Percentiles rank a stretch among this genome's conserved stretches.
These are phyloP conservation scores for Vidua chalybeata DNA, from an alignment of 2,113 vertebrate genomes.

Conservation along the genomic window DNA sequence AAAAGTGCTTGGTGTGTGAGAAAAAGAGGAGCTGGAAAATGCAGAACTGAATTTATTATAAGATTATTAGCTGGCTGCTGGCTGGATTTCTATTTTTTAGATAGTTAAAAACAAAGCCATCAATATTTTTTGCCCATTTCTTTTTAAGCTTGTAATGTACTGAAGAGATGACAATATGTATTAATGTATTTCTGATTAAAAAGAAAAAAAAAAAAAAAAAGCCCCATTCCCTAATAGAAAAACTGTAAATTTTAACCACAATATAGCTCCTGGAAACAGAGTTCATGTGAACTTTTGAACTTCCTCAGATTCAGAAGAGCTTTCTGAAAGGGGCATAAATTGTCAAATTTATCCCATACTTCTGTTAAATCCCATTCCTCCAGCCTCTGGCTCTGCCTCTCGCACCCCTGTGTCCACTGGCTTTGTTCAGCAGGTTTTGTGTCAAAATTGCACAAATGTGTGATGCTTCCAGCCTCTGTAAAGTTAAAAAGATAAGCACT, in stretches of 20 bases:
- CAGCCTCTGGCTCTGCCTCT: neutral
- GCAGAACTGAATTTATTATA: conserved; percentile 37
- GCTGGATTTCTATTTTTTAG: neutral
- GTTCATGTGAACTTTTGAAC: neutral
- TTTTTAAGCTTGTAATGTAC: neutral
- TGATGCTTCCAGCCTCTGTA: neutral
- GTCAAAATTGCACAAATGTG: neutral
- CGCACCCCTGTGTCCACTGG: fast-evolving
- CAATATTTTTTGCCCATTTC: neutral
- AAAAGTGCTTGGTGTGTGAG: conserved; percentile 44
- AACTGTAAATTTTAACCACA: neutral
- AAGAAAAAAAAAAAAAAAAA: neutral
- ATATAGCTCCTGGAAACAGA: neutral
- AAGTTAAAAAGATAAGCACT: neutral
- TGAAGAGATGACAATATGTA: neutral
- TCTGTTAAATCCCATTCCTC: neutral
- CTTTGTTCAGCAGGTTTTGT: neutral
- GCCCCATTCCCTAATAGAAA: neutral
- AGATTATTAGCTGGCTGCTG: conserved; percentile 47
- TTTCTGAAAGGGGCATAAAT: neutral
- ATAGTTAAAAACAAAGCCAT: neutral
- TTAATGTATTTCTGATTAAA: neutral
- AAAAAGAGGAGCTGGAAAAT: conserved; percentile 31
- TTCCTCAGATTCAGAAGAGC: neutral
- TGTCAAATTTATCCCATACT: neutral